phyloP scores from a whole-genome alignment of 2,797 vertebrate genomes.

The Coluber constrictor region DNA sequence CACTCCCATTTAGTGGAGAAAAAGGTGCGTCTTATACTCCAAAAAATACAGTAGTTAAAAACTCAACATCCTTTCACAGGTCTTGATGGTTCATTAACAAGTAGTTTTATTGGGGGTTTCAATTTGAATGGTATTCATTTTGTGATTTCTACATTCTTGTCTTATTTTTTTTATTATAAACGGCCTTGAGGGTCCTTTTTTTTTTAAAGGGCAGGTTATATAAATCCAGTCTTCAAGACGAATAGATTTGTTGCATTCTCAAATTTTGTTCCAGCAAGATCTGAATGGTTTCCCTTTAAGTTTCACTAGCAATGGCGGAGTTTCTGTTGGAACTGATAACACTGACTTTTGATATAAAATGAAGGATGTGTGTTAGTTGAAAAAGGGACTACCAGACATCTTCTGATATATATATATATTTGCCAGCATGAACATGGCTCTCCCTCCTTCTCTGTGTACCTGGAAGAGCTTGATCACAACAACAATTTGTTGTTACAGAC shows the following conservation, averaged over 20 bases:
- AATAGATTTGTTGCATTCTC: background rate
- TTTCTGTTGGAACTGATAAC: background rate
- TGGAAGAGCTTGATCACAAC: background rate
- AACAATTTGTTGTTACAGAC: background rate
- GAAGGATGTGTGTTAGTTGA: background rate
- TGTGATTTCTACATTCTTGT: background rate
- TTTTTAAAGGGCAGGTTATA: background rate
- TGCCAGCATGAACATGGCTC: fast-evolving
- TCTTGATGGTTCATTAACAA: background rate
- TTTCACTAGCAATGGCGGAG: background rate
- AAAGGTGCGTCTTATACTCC: no score
- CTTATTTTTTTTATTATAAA: background rate
- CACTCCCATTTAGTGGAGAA: no score
- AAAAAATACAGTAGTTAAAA: background rate
- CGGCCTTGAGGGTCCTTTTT: background rate
- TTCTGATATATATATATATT: background rate
- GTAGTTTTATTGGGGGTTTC: background rate
- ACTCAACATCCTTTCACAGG: background rate
- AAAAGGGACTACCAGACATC: background rate
- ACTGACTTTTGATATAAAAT: background rate
- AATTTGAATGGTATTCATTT: background rate
- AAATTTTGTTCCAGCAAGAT: background rate
- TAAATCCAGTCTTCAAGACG: background rate
- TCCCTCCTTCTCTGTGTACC: no score
- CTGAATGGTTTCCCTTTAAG: background rate